Evolutionary conservation across 2,113 vertebrate genomes (phyloP).

Genomic region (Mirza zaza): DNA sequence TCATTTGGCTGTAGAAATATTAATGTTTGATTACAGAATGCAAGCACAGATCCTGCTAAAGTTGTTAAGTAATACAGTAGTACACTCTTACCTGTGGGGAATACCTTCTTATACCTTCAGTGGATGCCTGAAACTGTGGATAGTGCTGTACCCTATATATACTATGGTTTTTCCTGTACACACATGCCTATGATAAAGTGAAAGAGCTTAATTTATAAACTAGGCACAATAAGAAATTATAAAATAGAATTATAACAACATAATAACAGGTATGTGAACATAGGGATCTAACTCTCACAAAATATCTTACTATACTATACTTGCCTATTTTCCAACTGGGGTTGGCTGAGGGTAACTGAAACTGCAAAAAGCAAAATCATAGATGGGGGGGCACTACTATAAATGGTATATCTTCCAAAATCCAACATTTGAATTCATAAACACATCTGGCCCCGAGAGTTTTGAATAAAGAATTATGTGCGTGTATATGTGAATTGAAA

Average conservation of each 20-base stretch:
- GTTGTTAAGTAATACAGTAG: neutral
- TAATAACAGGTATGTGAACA: neutral
- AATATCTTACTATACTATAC: too few relatives aligned
- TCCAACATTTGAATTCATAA: conserved; percentile 2
- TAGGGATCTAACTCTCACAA: neutral
- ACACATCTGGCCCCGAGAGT: neutral
- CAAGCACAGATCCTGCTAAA: neutral
- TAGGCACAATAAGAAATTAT: neutral
- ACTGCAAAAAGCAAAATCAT: neutral
- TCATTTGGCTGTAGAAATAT: conserved; percentile 13
- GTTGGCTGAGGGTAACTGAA: neutral
- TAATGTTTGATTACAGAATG: conserved; percentile 4
- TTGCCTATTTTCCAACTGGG: neutral
- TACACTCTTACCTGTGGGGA: neutral
- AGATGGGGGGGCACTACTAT: neutral
- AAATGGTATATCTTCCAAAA: neutral
- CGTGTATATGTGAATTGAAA: neutral
- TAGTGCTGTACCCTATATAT: neutral
- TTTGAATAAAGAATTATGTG: neutral
- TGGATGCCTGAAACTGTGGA: neutral
- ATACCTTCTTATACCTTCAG: neutral
- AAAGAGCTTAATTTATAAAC: neutral
- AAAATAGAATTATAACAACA: neutral
- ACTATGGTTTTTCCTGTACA: neutral
- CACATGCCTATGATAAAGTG: neutral